Percentiles rank a stretch among this genome's conserved stretches.
These are phyloP conservation scores for Drosophila navojoa DNA, from an alignment of 1,140 invertebrate genomes.

Conservation along the genomic window DNA sequence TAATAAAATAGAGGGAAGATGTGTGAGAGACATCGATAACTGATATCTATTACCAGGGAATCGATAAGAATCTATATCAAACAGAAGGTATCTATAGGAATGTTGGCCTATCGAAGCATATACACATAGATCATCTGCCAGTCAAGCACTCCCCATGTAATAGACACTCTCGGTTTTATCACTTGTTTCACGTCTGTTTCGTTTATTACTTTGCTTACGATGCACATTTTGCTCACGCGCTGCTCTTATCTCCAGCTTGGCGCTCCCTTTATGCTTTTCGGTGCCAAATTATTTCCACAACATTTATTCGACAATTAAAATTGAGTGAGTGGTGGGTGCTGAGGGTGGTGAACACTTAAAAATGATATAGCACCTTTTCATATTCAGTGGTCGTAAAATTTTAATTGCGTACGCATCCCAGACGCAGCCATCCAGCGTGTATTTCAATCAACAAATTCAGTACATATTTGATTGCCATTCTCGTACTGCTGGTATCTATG, in stretches of 20 bases:
- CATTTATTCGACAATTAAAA: conserved; percentile 46
- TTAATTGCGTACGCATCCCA: conserved; percentile 30
- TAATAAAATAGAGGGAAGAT: too few relatives aligned
- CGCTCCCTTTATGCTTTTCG: conserved; percentile 14
- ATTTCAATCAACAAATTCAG: conserved; percentile 33
- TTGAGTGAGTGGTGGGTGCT: not conserved
- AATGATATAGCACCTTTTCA: conserved; percentile 44
- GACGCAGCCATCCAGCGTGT: conserved; percentile 15
- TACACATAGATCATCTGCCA: too few relatives aligned
- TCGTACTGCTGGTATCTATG: conserved; percentile 2
- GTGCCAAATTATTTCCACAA: conserved; percentile 28
- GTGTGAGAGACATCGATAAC: too few relatives aligned
- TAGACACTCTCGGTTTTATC: not conserved
- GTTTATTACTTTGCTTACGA: conserved; percentile 25
- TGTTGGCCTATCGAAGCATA: too few relatives aligned
- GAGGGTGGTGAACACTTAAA: conserved; percentile 18
- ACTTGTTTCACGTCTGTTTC: conserved; percentile 29
- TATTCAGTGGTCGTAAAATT: conserved; percentile 43
- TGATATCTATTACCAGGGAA: too few relatives aligned
- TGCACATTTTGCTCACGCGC: conserved; percentile 15
- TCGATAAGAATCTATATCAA: too few relatives aligned
- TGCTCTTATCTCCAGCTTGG: conserved; percentile 4
- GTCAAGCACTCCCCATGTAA: not conserved
- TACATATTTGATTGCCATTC: conserved; percentile 45
- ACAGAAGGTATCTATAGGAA: too few relatives aligned